Conservation (phyloP, 2,113 vertebrate genomes). For the Centropus unirufus region DNA sequence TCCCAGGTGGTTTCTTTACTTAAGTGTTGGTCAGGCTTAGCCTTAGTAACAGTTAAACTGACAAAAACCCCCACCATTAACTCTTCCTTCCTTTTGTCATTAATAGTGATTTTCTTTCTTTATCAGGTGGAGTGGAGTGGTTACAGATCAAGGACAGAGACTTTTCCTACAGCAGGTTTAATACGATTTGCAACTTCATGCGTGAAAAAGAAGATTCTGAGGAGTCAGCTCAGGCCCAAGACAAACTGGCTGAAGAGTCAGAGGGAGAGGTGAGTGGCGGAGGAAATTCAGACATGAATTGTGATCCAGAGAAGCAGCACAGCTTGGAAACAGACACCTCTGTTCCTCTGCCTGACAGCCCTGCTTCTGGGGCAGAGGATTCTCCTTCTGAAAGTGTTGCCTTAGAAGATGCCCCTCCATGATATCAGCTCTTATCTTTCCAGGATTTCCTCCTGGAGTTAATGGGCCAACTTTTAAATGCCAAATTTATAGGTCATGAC, state of each 20-base stretch:
- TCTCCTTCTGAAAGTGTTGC: slow-evolving; percentile 50
- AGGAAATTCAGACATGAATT: slow-evolving; percentile 27
- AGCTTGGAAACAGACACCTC: slow-evolving; percentile 44
- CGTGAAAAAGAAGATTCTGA: slow-evolving; percentile 78
- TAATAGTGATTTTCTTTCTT: background rate
- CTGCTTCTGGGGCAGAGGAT: slow-evolving; percentile 50
- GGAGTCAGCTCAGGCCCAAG: slow-evolving; percentile 53
- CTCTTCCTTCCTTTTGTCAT: background rate
- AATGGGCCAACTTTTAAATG: background rate
- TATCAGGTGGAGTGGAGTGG: slow-evolving; percentile 79
- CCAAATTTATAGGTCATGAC: background rate
- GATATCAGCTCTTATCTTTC: background rate
- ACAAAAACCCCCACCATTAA: background rate
- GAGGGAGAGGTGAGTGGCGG: slow-evolving; percentile 66
- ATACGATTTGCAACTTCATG: slow-evolving; percentile 77
- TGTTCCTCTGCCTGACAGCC: background rate
- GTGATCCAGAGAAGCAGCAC: slow-evolving; percentile 45
- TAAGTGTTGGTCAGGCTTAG: background rate
- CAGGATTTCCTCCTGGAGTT: background rate
- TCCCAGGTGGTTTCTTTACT: background rate
- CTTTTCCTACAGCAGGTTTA: slow-evolving; percentile 75
- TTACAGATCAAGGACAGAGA: slow-evolving; percentile 82
- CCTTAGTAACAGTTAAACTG: background rate
- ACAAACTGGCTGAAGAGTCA: slow-evolving; percentile 68
- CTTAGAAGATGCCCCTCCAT: slow-evolving; percentile 45